phyloP scores from a whole-genome alignment of 92 coral and sea anemone genomes.

The Palythoa heliodiscus region DNA sequence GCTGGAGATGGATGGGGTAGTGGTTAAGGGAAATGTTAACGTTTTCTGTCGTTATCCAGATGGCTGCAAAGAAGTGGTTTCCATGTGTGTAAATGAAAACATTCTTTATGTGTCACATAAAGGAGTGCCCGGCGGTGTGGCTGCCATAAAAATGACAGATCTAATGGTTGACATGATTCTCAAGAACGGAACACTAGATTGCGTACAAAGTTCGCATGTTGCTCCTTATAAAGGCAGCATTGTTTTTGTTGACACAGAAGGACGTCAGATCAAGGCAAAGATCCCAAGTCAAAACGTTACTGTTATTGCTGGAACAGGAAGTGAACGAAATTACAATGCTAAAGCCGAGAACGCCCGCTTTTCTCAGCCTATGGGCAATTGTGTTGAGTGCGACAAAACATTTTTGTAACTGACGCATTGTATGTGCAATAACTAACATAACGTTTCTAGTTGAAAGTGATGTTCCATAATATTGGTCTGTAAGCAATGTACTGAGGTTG shows the following conservation, averaged over 20 bases:
- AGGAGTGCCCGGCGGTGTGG: conserved; percentile 55
- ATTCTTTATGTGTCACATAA: conserved; percentile 66
- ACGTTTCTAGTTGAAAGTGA: too few relatives aligned
- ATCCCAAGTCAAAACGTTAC: conserved; percentile 36
- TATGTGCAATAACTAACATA: too few relatives aligned
- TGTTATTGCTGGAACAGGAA: conserved; percentile 42
- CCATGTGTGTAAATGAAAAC: conserved; percentile 52
- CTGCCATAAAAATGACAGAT: neutral
- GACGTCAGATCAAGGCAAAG: conserved; percentile 39
- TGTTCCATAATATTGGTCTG: too few relatives aligned
- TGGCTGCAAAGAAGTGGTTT: conserved; percentile 48
- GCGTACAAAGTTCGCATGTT: conserved; percentile 43
- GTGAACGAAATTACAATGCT: conserved; percentile 26
- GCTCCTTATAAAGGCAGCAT: conserved; percentile 41
- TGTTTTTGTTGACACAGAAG: conserved; percentile 35
- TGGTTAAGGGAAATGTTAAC: conserved; percentile 46
- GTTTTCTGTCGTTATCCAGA: conserved; percentile 29
- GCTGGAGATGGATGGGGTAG: conserved; percentile 60
- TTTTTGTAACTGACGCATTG: conserved; percentile 35
- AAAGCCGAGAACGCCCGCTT: conserved; percentile 17
- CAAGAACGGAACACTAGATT: conserved; percentile 35
- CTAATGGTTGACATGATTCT: neutral
- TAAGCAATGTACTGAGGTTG: too few relatives aligned
- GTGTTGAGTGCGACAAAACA: conserved; percentile 37
- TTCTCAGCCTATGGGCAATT: conserved; percentile 39